These are phyloP conservation scores for Trematocara variabile DNA, from an alignment of 2,113 vertebrate genomes.

Conservation along the genomic window DNA sequence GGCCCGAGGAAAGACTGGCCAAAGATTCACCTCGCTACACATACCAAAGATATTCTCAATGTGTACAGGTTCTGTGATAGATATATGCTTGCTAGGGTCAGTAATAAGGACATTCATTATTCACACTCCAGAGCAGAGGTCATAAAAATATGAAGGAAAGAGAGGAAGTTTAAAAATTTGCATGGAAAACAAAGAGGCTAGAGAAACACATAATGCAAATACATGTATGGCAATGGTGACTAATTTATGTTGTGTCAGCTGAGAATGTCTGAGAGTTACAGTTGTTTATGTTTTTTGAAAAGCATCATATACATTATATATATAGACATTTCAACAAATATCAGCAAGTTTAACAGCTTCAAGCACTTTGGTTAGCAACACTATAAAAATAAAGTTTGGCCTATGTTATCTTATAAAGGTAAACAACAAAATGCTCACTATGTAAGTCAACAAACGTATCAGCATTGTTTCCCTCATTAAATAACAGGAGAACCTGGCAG, in stretches of 20 bases:
- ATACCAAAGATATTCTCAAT: constrained; percentile 16
- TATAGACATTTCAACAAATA: background rate
- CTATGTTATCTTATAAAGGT: background rate
- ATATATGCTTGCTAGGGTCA: constrained; percentile 1
- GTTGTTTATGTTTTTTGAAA: background rate
- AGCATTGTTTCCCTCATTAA: background rate
- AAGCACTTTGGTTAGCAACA: background rate
- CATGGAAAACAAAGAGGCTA: background rate
- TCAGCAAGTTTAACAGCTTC: background rate
- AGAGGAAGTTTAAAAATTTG: background rate
- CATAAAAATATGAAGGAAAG: background rate
- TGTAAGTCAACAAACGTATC: background rate
- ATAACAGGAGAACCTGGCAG: background rate
- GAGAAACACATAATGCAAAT: background rate
- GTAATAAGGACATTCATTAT: constrained; percentile 38
- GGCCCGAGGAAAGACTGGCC: constrained; percentile 34
- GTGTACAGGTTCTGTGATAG: constrained; percentile 37
- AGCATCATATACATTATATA: background rate
- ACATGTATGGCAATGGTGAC: background rate
- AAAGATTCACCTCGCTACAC: constrained; percentile 43
- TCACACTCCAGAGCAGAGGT: constrained; percentile 19
- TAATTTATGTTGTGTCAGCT: background rate
- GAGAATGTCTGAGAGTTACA: background rate
- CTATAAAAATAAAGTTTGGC: background rate
- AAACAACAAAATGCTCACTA: background rate